Evolutionary conservation across 1,140 invertebrate genomes (phyloP), one percentile per base, ranked within the genome.

Genomic region (Brachionus manjavacas): DNA sequence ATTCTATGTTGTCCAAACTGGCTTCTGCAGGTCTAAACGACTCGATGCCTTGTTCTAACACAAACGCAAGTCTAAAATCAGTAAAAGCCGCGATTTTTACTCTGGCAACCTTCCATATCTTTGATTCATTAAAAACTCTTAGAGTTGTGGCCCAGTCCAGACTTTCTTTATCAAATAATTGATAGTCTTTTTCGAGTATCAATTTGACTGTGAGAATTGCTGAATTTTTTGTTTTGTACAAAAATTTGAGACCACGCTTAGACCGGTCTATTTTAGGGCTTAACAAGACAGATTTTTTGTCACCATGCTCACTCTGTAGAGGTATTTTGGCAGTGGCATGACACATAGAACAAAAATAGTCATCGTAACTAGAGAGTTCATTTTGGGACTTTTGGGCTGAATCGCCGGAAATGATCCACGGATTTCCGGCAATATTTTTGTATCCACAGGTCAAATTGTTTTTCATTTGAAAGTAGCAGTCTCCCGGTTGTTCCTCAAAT

Each of bases 1-100:
- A n/a, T 43, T 81, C 79, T 20, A 81, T 81, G 14, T 81, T 81
- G 11, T 81, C 79, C 52, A 81, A 81, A 46, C 52, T 68, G 20
- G 49, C 79, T 16, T 81, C 79, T 25, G 39, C 79, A n/a, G n/a
- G 41, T 64, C 25, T 43, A 12, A 46, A 20, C 4, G 39, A 31
- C 23, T 46, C 39, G 12, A 7, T 11, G 8, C 12, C 20, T 68
- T 64, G 49, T 68, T 81, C 79, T 6, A 81, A 64, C 8, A 81
- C 52, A 49, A 76, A 76, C 72, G 25, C 23, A 2, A 81, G 23
- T 64, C 79, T 35, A 64, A 28, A 81, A 46, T 81, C 52, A 43
- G 60, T 11, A 60, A 81, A 81, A 9, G 41, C 8, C 0, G 31
- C 52, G 1, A 81, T 35, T 8, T 14, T 11, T 6, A 81, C 79